A percentile compares a stretch with the other conserved stretches of the same genome.
Conservation (phyloP, 23 tunicate species). For the Ciona savignyi region DNA sequence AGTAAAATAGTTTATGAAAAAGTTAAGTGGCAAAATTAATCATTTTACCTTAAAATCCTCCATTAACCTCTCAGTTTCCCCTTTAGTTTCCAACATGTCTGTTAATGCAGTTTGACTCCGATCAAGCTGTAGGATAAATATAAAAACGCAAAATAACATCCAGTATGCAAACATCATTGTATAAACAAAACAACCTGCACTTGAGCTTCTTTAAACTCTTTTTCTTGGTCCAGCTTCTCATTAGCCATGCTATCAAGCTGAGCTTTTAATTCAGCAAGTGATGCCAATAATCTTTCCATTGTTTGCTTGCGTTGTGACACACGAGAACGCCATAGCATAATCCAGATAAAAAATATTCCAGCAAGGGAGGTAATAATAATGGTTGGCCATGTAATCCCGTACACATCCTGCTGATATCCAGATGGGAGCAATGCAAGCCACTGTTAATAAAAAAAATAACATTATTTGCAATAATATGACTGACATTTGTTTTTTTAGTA, state of each 20-base stretch:
- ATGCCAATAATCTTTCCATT: neutral
- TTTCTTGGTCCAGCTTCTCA: slow-evolving; percentile 56
- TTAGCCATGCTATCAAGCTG: slow-evolving; percentile 30
- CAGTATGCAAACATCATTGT: too few relatives aligned
- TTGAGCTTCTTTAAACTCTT: slow-evolving; percentile 31
- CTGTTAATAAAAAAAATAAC: too few relatives aligned
- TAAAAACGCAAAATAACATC: too few relatives aligned
- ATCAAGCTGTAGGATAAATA: too few relatives aligned
- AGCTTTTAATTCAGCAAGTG: slow-evolving; percentile 22
- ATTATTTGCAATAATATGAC: too few relatives aligned
- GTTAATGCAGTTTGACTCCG: too few relatives aligned
- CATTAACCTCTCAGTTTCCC: too few relatives aligned
- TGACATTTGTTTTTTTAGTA: too few relatives aligned
- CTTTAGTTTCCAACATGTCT: too few relatives aligned
- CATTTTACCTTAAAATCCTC: too few relatives aligned
- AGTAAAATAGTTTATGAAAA: too few relatives aligned
- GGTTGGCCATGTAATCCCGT: slow-evolving; percentile 67
- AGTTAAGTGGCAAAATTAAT: too few relatives aligned
- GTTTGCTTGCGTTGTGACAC: slow-evolving; percentile 12
- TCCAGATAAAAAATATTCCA: slow-evolving; percentile 43
- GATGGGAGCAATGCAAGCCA: slow-evolving; percentile 64
- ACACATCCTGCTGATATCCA: slow-evolving; percentile 63
- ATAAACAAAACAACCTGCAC: slow-evolving; percentile 26
- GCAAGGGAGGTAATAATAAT: slow-evolving; percentile 15
- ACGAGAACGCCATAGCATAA: slow-evolving; percentile 39